These are phyloP conservation scores for Acanthornis magna DNA, from an alignment of 2,797 vertebrate species.

Conservation along the genomic window DNA sequence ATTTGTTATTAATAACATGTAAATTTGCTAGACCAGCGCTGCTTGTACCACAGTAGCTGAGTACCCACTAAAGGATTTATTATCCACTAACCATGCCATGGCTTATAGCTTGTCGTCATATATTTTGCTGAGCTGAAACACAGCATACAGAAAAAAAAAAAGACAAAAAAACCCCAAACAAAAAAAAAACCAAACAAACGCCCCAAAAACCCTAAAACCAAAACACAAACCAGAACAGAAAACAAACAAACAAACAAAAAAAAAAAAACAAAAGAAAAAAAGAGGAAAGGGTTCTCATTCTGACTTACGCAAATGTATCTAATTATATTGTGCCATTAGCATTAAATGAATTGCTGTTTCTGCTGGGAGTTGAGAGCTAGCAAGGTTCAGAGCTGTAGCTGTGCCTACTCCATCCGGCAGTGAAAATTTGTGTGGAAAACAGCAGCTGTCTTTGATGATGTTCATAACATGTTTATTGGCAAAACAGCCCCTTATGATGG, in stretches of 20 bases:
- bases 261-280: not conserved
- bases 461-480: not conserved
- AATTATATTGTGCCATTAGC: slow-evolving; percentile 47
- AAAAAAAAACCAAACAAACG: too few relatives aligned
- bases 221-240: too few relatives aligned
- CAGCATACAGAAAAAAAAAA: not conserved
- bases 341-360: slow-evolving; percentile 22
- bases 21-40: not conserved
- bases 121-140: not conserved
- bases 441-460: not conserved
- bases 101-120: not conserved
- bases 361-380: slow-evolving; percentile 32
- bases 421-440: not conserved
- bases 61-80: not conserved
- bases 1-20: not conserved
- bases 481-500: not conserved
- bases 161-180: too few relatives aligned
- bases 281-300: not conserved
- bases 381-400: not conserved
- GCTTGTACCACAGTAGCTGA: not conserved
- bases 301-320: slow-evolving; percentile 28
- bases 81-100: not conserved
- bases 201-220: too few relatives aligned
- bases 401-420: not conserved
- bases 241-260: too few relatives aligned